Base-by-base conservation (phyloP, 2,113 vertebrate genomes). In the Halcyon senegalensis region DNA sequence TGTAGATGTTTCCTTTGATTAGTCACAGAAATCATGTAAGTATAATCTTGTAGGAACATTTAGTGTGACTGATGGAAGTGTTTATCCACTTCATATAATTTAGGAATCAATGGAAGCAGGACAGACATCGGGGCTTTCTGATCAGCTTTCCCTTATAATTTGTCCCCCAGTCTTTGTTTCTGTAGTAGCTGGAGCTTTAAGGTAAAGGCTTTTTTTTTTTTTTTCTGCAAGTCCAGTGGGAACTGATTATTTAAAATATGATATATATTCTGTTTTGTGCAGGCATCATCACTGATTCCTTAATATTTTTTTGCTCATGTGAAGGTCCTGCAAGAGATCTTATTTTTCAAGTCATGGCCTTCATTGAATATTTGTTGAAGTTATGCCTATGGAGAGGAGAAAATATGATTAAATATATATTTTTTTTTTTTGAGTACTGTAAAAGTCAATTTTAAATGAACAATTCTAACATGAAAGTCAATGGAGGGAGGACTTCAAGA, bases 21-120 rank as follows among this genome's bases (percentile, higher is more conserved):
- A 63, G 16, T 58, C 66, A 81, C 24, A 55, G 69, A 75, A 79
- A 27, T 8, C 46, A 55, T 5, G 1, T 46, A 84, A 78, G 25
- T 74, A 86, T 33, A 92, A 60, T 59, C 44, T 83, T 90, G 35
- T 21, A 66, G 37, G 33, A 88, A 81, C 44, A 35, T 86, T 83
- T 88, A 67, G 5, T 64, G 39, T 64, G 46, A 64, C 31, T 70
- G 59, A 80, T 77, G 56, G 46, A 88, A 90, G 23, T 77, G 46
- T 88, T 95, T 78, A 85, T 94, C 74, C 85, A 24, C 79, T 77
- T 85, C 59, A 31, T 84, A 17, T 27, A 87, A 76, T 76, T 91
- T 85, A 79, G 5, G 35, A 87, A 53, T 58, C 50, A 73, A 39
- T 69, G 25, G 13, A 91, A 93, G 28, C 31, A 68, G 18, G 50